These are phyloP conservation scores for Drosophila affinis DNA, from an alignment of 2,888 invertebrate species.

Conservation along the genomic window DNA sequence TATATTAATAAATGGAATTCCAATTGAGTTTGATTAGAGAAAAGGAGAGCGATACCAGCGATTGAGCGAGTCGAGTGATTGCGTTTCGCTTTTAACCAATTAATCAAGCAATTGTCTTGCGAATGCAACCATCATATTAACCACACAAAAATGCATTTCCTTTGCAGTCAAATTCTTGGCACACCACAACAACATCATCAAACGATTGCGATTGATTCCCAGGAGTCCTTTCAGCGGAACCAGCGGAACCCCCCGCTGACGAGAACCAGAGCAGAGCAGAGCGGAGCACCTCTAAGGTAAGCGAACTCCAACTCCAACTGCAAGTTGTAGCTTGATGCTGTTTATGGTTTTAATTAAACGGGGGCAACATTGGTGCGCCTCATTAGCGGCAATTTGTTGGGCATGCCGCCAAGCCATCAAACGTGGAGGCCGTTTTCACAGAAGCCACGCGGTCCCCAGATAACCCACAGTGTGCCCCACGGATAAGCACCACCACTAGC, in stretches of 20 bases:
- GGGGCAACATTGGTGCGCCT: slow-evolving; percentile 57
- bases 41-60: too few relatives aligned
- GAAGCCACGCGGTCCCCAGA: slow-evolving; percentile 44
- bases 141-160: slow-evolving; percentile 35
- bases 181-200: slow-evolving; percentile 36
- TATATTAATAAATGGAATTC: background rate
- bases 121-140: background rate
- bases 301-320: slow-evolving; percentile 2
- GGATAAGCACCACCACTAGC: slow-evolving; percentile 3
- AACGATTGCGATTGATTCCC: slow-evolving; percentile 48
- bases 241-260: background rate
- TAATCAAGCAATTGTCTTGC: background rate
- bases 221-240: slow-evolving; percentile 59
- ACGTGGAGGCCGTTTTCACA: slow-evolving; percentile 37
- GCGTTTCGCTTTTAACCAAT: background rate
- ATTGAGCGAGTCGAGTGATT: too few relatives aligned
- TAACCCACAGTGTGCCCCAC: slow-evolving; percentile 19
- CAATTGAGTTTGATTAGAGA: background rate
- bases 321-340: slow-evolving; percentile 27
- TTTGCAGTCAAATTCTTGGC: slow-evolving; percentile 37
- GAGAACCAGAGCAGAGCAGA: background rate
- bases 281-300: slow-evolving; percentile 48
- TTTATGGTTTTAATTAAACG: slow-evolving; percentile 68
- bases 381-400: slow-evolving; percentile 74
- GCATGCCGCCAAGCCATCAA: slow-evolving; percentile 53